These are phyloP conservation scores for Aleadryas rufinucha DNA, from an alignment of 2,113 vertebrate genomes.

Conservation along the genomic window DNA sequence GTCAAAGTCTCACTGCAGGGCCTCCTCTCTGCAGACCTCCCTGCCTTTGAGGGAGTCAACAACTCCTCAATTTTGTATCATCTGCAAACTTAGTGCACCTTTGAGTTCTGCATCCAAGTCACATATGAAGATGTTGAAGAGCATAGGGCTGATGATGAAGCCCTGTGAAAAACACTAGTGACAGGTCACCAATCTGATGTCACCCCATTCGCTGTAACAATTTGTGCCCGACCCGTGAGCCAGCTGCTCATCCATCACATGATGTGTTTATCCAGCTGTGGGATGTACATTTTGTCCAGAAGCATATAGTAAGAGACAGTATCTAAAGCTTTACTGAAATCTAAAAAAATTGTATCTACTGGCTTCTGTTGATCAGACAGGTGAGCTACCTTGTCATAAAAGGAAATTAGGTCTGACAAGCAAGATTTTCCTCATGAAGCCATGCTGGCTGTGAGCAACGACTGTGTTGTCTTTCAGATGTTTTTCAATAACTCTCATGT, in stretches of 20 bases:
- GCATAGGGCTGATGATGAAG: not conserved
- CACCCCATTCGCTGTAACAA: not conserved
- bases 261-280: not conserved
- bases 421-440: not conserved
- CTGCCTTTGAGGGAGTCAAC: not conserved
- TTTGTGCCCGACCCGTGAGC: accelerated
- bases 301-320: not conserved
- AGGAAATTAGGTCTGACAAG: not conserved
- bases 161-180: not conserved
- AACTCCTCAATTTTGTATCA: not conserved
- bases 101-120: no score
- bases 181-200: not conserved
- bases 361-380: not conserved
- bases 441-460: not conserved
- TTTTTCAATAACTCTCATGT: not conserved
- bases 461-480: not conserved
- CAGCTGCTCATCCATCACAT: not conserved
- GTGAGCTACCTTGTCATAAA: not conserved
- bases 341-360: not conserved
- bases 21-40: no score
- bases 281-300: not conserved
- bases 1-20: not conserved
- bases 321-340: not conserved
- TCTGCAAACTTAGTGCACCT: not conserved
- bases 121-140: not conserved